Evolutionary conservation across 2,888 invertebrate species (phyloP), one percentile per base, ranked within the genome.

Genomic region (Danaus chrysippus): DNA sequence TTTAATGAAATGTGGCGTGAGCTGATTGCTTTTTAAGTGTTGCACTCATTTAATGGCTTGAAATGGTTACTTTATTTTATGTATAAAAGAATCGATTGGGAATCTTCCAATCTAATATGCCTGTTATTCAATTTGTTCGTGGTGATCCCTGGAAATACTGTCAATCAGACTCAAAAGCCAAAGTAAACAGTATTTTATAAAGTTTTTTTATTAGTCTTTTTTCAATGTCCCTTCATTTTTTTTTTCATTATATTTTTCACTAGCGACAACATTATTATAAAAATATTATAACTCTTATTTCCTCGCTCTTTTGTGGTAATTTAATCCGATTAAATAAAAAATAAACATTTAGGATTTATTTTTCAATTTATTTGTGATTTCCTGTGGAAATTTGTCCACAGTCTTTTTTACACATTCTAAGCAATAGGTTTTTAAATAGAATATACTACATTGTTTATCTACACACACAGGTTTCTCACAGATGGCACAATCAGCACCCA

Each of bases 351-450:
- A 59, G 69, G 76, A 73, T 76, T 79, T 67, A 64, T 76, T 76
- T 74, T 86, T 83, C 65, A 95, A 77, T 87, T 94, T 95, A 68
- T 85, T 86, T 79, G 93, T 93, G 10, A 97, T 88, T 87, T 94
- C 93, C 59, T 77, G 66, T 23, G 97, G 97, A 86, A 97, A 95
- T 62, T 87, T 78, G 43, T 92, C 84, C 8, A 92, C 78, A 68
- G 91, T 87, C 58, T 84, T 81, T 70, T 85, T 82, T 46, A 94
- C 95, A 92, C 97, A 98, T 55, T 83, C 75, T 64, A 93, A 81
- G 82, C 97, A 98, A 82, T 93, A 95, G 61, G 94, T 92, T 76
- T 94, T 93, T 12, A 89, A 89, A 82, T 95, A 97, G 86, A 95
- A 97, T 65, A 97, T 81, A 82, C 97, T 96, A 78, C 97, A 98